Evolutionary conservation across 1,140 invertebrate species (phyloP).

Genomic region (Drosophila ficusphila): DNA sequence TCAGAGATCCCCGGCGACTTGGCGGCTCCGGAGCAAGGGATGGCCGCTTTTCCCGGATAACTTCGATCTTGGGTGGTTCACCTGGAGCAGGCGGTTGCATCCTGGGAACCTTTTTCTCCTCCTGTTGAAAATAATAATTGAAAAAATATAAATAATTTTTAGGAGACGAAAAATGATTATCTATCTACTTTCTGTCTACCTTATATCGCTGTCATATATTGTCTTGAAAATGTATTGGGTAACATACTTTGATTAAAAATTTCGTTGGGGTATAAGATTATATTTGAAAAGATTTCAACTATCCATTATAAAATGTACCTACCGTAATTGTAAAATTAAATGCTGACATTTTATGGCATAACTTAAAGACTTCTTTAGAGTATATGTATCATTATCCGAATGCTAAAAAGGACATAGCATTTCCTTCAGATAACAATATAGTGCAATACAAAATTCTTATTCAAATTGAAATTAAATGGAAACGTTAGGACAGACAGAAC

Average conservation of each 20-base stretch:
- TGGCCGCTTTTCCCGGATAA: slow-evolving; percentile 90
- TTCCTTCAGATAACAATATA: not conserved
- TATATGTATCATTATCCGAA: not conserved
- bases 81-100: slow-evolving; percentile 88
- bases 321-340: slow-evolving; percentile 41
- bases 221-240: too few relatives aligned
- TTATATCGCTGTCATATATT: too few relatives aligned
- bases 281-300: too few relatives aligned
- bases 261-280: too few relatives aligned
- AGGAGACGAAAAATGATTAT: too few relatives aligned
- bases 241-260: too few relatives aligned
- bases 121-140: slow-evolving; percentile 47
- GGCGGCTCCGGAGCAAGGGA: slow-evolving; percentile 90
- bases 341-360: slow-evolving; percentile 29
- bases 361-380: not conserved
- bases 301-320: slow-evolving; percentile 26
- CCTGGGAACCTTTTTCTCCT: slow-evolving; percentile 87
- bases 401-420: not conserved
- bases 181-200: too few relatives aligned
- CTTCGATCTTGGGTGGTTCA: slow-evolving; percentile 93
- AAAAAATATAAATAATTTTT: too few relatives aligned
- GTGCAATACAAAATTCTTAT: not conserved
- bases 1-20: slow-evolving; percentile 92
- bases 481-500: slow-evolving; percentile 48
- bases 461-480: slow-evolving; percentile 21